phyloP scores from a whole-genome alignment of 2,113 vertebrate species.

The Cygnus buccinator region DNA sequence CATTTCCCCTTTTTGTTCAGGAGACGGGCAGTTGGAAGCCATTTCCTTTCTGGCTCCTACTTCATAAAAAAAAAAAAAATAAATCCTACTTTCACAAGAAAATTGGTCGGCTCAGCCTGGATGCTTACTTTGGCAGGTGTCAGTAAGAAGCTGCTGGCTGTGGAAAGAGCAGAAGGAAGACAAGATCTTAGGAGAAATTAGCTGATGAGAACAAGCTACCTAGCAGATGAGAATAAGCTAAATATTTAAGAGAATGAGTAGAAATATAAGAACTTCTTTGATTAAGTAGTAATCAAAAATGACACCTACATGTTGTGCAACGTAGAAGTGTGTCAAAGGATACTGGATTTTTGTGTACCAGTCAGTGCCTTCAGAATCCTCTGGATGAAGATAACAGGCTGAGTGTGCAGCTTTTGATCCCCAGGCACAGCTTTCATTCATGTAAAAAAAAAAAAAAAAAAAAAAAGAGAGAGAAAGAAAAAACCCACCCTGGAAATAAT shows the following conservation, averaged over 20 bases:
- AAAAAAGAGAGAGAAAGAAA: not conserved
- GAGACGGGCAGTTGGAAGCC: not conserved
- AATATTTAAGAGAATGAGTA: not conserved
- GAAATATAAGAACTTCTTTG: not conserved
- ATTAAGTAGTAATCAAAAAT: not conserved
- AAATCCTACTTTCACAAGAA: not conserved
- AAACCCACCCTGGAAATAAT: not conserved
- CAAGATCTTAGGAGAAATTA: not conserved
- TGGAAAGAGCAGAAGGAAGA: not conserved
- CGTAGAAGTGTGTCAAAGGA: not conserved
- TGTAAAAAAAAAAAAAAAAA: not conserved
- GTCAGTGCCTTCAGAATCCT: not conserved
- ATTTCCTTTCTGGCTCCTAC: not conserved
- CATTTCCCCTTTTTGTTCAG: not conserved
- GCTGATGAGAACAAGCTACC: not conserved
- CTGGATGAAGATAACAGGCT: not conserved
- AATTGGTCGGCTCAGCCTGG: not conserved
- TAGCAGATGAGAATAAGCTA: not conserved
- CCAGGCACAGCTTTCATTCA: not conserved
- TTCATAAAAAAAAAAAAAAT: not conserved
- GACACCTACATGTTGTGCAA: not conserved
- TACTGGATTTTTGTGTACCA: not conserved
- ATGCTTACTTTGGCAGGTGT: not conserved
- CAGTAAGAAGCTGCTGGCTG: not conserved
- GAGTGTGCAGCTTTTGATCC: not conserved